phyloP scores from a whole-genome alignment of 2,113 vertebrate genomes.

The Tympanuchus pallidicinctus region DNA sequence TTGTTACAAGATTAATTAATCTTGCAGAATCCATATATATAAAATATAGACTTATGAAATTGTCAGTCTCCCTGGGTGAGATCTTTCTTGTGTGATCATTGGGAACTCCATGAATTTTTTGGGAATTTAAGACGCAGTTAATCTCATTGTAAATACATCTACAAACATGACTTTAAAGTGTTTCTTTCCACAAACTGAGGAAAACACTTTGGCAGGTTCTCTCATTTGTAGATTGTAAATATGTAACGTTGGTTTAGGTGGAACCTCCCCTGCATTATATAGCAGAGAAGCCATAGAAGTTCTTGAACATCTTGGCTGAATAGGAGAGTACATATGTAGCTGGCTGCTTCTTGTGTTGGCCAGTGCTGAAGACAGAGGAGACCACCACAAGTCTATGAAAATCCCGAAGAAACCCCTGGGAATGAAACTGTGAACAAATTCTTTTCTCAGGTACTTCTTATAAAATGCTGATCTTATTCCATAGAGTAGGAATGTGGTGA shows the following conservation, averaged over 20 bases:
- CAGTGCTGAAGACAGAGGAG: neutral
- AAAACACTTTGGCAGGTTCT: neutral
- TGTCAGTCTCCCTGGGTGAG: neutral
- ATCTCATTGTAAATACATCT: neutral
- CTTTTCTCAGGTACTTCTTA: fast-evolving
- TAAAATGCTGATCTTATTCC: neutral
- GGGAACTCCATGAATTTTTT: neutral
- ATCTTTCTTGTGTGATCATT: neutral
- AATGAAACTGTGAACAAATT: neutral
- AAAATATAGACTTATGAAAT: neutral
- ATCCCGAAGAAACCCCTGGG: neutral
- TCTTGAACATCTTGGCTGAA: neutral
- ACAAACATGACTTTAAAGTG: neutral
- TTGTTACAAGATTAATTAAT: neutral
- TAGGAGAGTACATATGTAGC: neutral
- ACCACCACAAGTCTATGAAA: neutral
- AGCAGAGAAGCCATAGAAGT: neutral
- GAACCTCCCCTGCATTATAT: neutral
- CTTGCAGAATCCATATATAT: neutral
- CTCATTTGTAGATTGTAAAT: neutral
- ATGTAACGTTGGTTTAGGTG: neutral
- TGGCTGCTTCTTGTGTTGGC: neutral
- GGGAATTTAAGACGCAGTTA: neutral
- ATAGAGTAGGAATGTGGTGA: fast-evolving
- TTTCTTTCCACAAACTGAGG: neutral